Percentiles rank a stretch among this genome's conserved stretches.
Evolutionary conservation across 2,113 vertebrate genomes (phyloP).

Genomic region (Oreochromis spilurus): DNA sequence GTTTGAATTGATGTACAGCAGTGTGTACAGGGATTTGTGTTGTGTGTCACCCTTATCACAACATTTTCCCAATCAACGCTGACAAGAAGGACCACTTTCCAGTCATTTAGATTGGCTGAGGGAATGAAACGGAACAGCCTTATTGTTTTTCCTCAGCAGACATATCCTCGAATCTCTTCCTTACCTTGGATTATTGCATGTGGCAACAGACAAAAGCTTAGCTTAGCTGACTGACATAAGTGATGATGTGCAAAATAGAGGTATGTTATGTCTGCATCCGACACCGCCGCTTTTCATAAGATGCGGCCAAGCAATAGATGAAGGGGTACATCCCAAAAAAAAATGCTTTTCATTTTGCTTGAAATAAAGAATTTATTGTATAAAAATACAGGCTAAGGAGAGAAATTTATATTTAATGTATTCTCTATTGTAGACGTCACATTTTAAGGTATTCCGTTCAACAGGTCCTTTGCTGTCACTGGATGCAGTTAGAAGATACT

Average conservation of each 20-base stretch:
- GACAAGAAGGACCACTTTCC: slow-evolving; percentile 46
- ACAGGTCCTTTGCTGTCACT: neutral
- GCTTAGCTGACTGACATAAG: slow-evolving; percentile 20
- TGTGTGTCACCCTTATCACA: slow-evolving; percentile 34
- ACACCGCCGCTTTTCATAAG: neutral
- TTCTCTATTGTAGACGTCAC: neutral
- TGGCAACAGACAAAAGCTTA: slow-evolving; percentile 24
- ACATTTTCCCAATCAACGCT: slow-evolving; percentile 43
- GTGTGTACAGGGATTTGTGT: slow-evolving; percentile 38
- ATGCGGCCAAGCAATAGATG: slow-evolving; percentile 2
- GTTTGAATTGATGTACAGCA: slow-evolving; percentile 59
- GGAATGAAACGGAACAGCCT: slow-evolving; percentile 4
- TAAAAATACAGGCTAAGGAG: neutral
- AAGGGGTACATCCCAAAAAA: neutral
- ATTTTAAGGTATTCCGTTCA: neutral
- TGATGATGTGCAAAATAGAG: slow-evolving; percentile 21
- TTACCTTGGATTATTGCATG: neutral
- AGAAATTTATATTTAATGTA: neutral
- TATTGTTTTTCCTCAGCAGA: neutral
- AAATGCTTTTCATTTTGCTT: neutral
- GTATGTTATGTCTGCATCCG: neutral
- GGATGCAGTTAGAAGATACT: neutral
- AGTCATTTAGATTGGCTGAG: slow-evolving; percentile 38
- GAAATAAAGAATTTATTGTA: neutral
- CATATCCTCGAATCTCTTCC: neutral